Base-by-base conservation (phyloP, 2,888 invertebrate species). In the Aphrophora alni region DNA sequence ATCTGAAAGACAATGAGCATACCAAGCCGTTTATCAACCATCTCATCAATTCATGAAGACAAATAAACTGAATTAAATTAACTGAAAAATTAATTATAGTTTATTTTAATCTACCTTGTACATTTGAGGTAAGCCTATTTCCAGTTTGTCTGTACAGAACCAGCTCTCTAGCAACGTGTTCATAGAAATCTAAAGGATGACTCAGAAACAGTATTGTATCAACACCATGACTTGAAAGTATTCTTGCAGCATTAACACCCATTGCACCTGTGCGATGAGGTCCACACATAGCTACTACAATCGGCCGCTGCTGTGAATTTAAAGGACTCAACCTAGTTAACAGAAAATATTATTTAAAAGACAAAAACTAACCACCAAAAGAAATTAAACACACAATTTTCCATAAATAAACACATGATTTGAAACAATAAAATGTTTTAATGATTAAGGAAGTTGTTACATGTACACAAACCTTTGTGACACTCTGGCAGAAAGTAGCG, bases 271-370 rank as follows among this genome's bases (percentile, higher is more conserved):
- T 90, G 86, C 90, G 90, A 88, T 95, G 93, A 38, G 93, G 91
- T 85, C 92, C 93, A 86, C 93, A 93, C 81, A 97, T 90, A 82
- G 95, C 92, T 79, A 94, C 94, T 75, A 95, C 95, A 73, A 92
- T 92, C 78, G 97, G 97, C 91, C 93, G 92, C 89, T 97, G 97
- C 89, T 97, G 97, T 83, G 93, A 93, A 89, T 97, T 97, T 86
- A 94, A 93, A 72, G 96, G 94, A 87, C 95, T 95, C 80, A 97
- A 90, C 78, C 97, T 83, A 76, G 3, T 8, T 3, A 8, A 33
- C 33, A 33, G 33, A 33, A 33, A 33, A n/a, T n/a, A n/a, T n/a
- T n/a, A n/a, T n/a, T n/a, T n/a, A n/a, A n/a, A n/a, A n/a, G n/a
- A n/a, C n/a, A n/a, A n/a, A n/a, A n/a, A n/a, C n/a, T n/a, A n/a